Conservation (phyloP, 2,797 vertebrate species). For the Orestias chungarensis region DNA sequence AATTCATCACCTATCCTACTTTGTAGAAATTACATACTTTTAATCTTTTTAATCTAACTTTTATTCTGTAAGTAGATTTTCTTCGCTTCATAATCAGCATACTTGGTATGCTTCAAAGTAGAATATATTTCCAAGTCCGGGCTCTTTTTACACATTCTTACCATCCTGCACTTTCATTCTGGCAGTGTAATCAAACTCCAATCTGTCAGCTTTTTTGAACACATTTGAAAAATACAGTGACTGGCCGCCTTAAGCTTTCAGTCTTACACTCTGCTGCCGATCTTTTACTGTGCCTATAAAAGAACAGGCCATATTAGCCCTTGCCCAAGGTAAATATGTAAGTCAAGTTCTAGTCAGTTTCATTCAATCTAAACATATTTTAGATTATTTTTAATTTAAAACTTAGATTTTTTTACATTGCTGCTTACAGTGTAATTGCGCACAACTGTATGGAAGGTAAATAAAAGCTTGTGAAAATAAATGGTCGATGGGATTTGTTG, state of each 20-base stretch:
- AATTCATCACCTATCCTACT: constrained; percentile 43
- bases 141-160: constrained; percentile 14
- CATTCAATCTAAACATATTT: too few relatives aligned
- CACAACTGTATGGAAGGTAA: neutral
- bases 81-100: constrained; percentile 51
- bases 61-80: constrained; percentile 58
- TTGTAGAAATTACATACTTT: constrained; percentile 53
- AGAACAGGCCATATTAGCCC: neutral
- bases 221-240: constrained; percentile 1
- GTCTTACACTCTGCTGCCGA: neutral
- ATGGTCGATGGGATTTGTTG: neutral
- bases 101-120: constrained; percentile 43
- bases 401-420: too few relatives aligned
- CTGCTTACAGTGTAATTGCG: neutral
- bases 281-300: constrained; percentile 11
- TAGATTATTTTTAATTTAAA: too few relatives aligned
- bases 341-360: constrained; percentile 3
- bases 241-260: constrained; percentile 11
- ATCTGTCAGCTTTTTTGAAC: constrained; percentile 35
- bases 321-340: neutral
- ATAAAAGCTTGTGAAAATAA: neutral
- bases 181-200: constrained; percentile 32
- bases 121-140: constrained; percentile 43
- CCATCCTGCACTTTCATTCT: constrained; percentile 31
- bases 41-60: constrained; percentile 52